phyloP scores from a whole-genome alignment of 2,888 invertebrate species.

The Shargacucullia verbasci region DNA sequence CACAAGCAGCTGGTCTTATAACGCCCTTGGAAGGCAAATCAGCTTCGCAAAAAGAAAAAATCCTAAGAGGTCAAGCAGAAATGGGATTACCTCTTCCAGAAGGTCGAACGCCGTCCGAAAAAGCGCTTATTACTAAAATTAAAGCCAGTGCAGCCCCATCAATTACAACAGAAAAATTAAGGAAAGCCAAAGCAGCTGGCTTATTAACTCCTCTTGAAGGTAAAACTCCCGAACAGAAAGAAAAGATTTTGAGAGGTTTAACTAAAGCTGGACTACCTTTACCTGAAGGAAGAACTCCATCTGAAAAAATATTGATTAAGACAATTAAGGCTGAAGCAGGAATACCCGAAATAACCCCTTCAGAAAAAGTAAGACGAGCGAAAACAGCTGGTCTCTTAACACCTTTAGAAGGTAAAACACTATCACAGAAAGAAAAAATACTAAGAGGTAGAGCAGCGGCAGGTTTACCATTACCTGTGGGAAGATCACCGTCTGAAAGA shows the following conservation, averaged over 20 bases:
- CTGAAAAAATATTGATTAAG: slow-evolving; percentile 39
- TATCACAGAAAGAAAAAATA: slow-evolving; percentile 62
- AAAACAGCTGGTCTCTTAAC: slow-evolving; percentile 48
- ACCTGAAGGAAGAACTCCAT: slow-evolving; percentile 44
- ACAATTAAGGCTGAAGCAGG: slow-evolving; percentile 45
- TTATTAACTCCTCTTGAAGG: slow-evolving; percentile 43
- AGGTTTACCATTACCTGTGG: slow-evolving; percentile 55
- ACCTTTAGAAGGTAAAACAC: slow-evolving; percentile 61
- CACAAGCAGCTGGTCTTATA: slow-evolving; percentile 36
- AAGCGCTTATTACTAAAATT: slow-evolving; percentile 14
- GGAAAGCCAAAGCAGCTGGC: slow-evolving; percentile 38
- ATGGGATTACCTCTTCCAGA: slow-evolving; percentile 29
- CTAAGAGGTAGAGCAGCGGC: slow-evolving; percentile 54
- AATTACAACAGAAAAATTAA: slow-evolving; percentile 29
- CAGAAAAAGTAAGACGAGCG: slow-evolving; percentile 33
- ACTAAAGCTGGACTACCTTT: slow-evolving; percentile 36
- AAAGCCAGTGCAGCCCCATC: slow-evolving; percentile 11
- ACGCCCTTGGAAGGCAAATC: slow-evolving; percentile 31
- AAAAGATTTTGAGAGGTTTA: slow-evolving; percentile 37
- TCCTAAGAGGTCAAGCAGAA: slow-evolving; percentile 14
- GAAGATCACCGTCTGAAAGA: slow-evolving; percentile 56
- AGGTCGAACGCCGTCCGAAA: slow-evolving; percentile 39
- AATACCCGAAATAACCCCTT: slow-evolving; percentile 38
- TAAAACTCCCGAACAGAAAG: slow-evolving; percentile 41
- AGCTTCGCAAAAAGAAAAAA: slow-evolving; percentile 23